Base-by-base conservation (phyloP, 2,888 invertebrate genomes). In the Caenorhabditis becei region DNA sequence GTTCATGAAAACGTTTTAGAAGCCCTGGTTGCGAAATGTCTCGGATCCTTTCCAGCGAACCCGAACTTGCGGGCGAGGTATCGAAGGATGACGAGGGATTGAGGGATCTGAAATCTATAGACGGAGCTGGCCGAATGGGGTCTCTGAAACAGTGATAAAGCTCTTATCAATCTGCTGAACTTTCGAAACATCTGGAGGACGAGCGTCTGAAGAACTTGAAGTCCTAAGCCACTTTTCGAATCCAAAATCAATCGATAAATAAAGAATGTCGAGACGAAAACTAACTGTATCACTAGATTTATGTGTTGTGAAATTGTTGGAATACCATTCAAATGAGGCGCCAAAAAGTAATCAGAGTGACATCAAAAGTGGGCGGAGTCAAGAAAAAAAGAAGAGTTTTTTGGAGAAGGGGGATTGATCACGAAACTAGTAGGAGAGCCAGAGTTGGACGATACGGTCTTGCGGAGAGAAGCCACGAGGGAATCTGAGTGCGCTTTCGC, bases 401-500 rank as follows among this genome's bases (percentile, higher is more conserved):
- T 41, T 14, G 41, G 20, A 26, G 54, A 47, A 23, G 11, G 28
- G 18, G 35, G 24, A 35, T 5, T 24, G 72, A 65, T 80, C 75
- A 80, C 59, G 80, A 80, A 37, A 80, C 62, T 59, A 80, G 58
- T 51, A 80, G 24, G n/a, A 80, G 26, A 4, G 80, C 75, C 20
- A 80, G 54, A 8, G 75, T 63, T 20, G 80, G 74, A 28, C 74
- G 63, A 26, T 74, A 65, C 53, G 70, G 75, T 23, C 75, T 49
- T 1, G 47, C 47, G n/a, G 47, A n/a, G 8, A 74, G 51, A 26
- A 65, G 44, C 1, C 65, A 59, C n/a, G 74, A 47, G 1, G 77
- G 77, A 16, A 62, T 35, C 20, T 77, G 77, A 47, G 80, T 80
- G 26, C 80, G 69, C 65, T 80, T 80, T 70, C 80, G 58, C 80